Base-by-base conservation (phyloP, 2,797 vertebrate genomes). In the Tinamus major region DNA sequence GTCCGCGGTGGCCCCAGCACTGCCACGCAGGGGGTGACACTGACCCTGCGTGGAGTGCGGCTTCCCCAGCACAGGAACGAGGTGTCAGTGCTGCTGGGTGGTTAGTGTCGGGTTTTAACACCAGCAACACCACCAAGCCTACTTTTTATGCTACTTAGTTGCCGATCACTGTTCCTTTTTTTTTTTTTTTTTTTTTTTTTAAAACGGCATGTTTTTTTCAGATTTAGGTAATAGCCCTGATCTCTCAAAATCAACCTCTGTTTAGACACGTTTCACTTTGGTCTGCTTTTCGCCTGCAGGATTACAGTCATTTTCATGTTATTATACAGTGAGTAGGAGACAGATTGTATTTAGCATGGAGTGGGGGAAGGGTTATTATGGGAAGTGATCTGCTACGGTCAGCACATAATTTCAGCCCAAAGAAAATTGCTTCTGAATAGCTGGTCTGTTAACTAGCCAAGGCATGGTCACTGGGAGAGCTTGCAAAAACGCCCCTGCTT, bases 281-380 rank as follows among this genome's bases (percentile, higher is more conserved):
- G 96, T 93, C 96, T 97, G 96, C 95, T 97, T 97, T 96, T 97
- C 68, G 59, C 97, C 97, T 97, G 93, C 94, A 79, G 98, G 98
- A 98, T 98, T 98, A 98, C 97, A 98, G 98, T 98, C 92, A 98
- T 98, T 98, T 98, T 97, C 97, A 96, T 97, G 94, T 98, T 97
- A 97, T 98, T 98, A 98, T 97, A 97, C 96, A 97, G 96, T 95
- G 96, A 97, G 97, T 97, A 96, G 97, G 95, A 98, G 97, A 97
- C 94, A 96, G 97, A 97, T 98, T 97, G 97, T 97, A 97, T 97
- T 98, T 98, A 97, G 96, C 80, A 0, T 71, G 93, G 96, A 94
- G 97, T 97, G 97, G 98, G 97, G 97, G 97, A 97, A 97, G 97
- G 97, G 97, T 53, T 95, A 96, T 97, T 97, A 97, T 98, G 97